Base-by-base conservation (phyloP, 2,113 vertebrate genomes). In the Pontoporia blainvillei region DNA sequence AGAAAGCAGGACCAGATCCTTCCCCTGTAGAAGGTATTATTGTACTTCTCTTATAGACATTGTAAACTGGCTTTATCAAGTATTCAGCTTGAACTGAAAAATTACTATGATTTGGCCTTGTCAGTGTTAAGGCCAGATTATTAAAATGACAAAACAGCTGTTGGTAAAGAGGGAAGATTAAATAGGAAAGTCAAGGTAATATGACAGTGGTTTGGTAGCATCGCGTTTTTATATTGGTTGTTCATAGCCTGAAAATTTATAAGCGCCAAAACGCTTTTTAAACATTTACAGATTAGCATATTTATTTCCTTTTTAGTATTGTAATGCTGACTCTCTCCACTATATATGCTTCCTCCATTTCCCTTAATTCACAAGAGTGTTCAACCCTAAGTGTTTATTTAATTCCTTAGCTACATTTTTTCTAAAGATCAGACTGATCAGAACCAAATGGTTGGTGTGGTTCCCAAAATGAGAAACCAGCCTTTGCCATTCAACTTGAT, bases 1-100 rank as follows among this genome's bases (percentile, higher is more conserved):
- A 99, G 98, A 99, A 99, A 98, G 99, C 99, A 0, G 99, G 99
- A 90, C 99, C 99, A 0, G 99, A 99, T 98, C 99, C 99, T 52
- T 98, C 99, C 71, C 99, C 99, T 5, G 82, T 99, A 88, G 99
- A 99, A 98, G 99, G 99, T 99, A 98, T 78, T 90, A 84, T n/a
- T 82, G 10, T 9, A 78, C 64, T 95, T 95, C 87, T 95, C 1
- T 88, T 83, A 34, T 1, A 86, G 76, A 84, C 4, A 62, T 93
- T 91, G 36, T 94, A 44, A 96, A 88, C 17, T 93, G 86, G 39
- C 34, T 90, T 64, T 85, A 64, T 81, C 21, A 72, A 1, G 87
- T 95, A 64, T 83, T 76, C 17, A 85, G 7, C 57, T 81, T 92
- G n/a, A 85, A 97, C 27, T 36, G 52, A 90, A 91, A 94, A 86